phyloP scores from a whole-genome alignment of 2,888 invertebrate species.

The Hydropsyche betteni region DNA sequence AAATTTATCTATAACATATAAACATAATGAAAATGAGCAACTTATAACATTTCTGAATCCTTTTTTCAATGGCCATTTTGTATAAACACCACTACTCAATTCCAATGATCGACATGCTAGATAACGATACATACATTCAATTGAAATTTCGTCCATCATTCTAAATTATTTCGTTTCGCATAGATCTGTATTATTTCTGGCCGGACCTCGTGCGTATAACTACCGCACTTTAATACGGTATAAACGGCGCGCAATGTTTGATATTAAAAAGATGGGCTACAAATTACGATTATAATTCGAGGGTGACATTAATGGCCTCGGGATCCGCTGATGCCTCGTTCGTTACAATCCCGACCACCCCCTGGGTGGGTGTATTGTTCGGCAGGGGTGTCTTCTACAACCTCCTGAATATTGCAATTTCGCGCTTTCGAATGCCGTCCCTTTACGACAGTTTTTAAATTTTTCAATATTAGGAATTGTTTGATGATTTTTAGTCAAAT shows the following conservation, averaged over 20 bases:
- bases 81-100: no score
- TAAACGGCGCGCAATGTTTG: slow-evolving; percentile 51
- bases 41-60: no score
- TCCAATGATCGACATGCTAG: no score
- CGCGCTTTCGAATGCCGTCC: neutral
- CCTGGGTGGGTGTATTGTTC: neutral
- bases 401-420: neutral
- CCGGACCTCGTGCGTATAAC: slow-evolving; percentile 41
- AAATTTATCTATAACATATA: no score
- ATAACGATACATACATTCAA: no score
- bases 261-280: slow-evolving; percentile 56
- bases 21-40: no score
- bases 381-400: slow-evolving; percentile 42
- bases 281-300: slow-evolving; percentile 65
- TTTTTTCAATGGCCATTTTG: no score
- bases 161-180: no score
- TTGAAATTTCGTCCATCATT: no score
- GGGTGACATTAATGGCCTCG: slow-evolving; percentile 58
- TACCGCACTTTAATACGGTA: slow-evolving; percentile 29
- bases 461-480: neutral
- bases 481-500: no score
- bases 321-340: slow-evolving; percentile 49
- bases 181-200: neutral
- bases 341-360: slow-evolving; percentile 30
- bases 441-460: neutral